Base-by-base conservation (phyloP, 1,140 invertebrate genomes). In the Choristoneura fumiferana region DNA sequence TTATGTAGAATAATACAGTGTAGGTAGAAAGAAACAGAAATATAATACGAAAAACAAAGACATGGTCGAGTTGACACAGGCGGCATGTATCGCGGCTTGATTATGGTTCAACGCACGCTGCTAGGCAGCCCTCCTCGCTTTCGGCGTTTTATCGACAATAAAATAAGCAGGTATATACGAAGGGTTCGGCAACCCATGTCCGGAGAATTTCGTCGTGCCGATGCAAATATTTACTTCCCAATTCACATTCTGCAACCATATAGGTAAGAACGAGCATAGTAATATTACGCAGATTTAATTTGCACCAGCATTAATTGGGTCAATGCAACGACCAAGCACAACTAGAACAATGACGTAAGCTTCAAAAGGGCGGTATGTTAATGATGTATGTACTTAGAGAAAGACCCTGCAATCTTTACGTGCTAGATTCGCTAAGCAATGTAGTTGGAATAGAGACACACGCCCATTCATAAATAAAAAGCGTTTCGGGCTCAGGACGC, bases 401-500 rank as follows among this genome's bases (percentile, higher is more conserved):
- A 35, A 54, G 13, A 36, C 15, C n/a, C 12, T n/a, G 8, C 18
- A 22, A n/a, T 5, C n/a, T 12, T 29, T n/a, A 29, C n/a, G n/a
- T 29, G 4, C 22, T 29, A 13, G 8, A 49, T 49, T 29, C 8
- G 22, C 17, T 29, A 12, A 49, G 14, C 6, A 29, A 12, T 69
- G 61, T 45, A 67, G 39, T 69, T 64, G 33, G 15, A 12, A 18
- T 37, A 17, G 8, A 69, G 69, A 71, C 58, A 78, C 56, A 69
- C 64, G 60, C 58, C 64, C 68, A 71, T 73, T 77, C 66, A 77
- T 78, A 76, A 76, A 77, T 71, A 75, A 79, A 70, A 78, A 74
- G 63, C 67, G 62, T 63, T 73, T 72, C 57, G 69, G 60, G 67
- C 59, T 69, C 73, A 79, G 77, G 73, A 84, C 81, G 69, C 78